Evolutionary conservation across 1,140 invertebrate species (phyloP), one percentile per base, ranked within the genome.

Genomic region (Leptopilina boulardi): DNA sequence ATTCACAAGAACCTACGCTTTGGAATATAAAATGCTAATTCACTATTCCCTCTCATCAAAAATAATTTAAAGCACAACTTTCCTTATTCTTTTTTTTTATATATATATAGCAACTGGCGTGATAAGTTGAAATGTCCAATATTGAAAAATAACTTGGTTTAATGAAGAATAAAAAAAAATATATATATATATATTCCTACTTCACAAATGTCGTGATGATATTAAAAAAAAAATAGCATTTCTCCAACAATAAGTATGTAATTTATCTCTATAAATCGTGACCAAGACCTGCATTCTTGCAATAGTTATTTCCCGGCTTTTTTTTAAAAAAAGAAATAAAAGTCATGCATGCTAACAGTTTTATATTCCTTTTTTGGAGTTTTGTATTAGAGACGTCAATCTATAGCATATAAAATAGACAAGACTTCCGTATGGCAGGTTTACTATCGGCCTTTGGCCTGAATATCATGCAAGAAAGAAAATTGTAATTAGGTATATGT

Each of bases 401-500:
- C 51, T 44, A 77, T 42, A 8, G 8, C 8, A 56, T 42, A 42
- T 18, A 23, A 13, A 19, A 51, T 13, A 56, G 30, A 18, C 38
- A 44, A 44, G 42, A 18, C 47, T 18, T 76, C 75, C 70, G 11
- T 44, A 47, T 21, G n/a, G 47, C 15, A 51, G 18, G 75, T 78
- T 79, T 71, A 26, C 42, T 79, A 82, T 74, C 80, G 77, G 80
- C 75, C 75, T 30, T 73, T 51, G 73, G 51, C 66, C 80, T 71
- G 79, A 77, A 79, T 79, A 82, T 76, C 47, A 80, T 59, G 30
- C 66, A 72, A 78, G 75, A 70, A 56, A 76, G 56, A 66, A 75
- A 77, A 79, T 74, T 59, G 42, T 79, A 79, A 79, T 81, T 79
- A 79, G n/a, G n/a, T 77, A 77, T 75, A 70, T 73, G 74, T 54